phyloP scores from a whole-genome alignment of 1,140 invertebrate genomes.

The Ladona fulva region DNA sequence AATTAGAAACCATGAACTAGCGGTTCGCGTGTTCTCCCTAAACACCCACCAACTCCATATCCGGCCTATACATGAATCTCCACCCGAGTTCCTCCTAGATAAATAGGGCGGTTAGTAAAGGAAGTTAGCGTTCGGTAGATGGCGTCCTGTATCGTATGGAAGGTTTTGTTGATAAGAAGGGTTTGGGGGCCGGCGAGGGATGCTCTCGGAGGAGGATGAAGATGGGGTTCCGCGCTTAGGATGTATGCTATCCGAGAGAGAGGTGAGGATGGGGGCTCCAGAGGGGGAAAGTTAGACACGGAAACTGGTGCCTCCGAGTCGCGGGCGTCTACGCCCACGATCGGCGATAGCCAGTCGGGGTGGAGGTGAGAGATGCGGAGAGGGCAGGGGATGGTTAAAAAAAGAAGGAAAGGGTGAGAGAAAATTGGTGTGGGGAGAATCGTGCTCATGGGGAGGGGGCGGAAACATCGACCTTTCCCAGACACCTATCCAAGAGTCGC shows the following conservation, averaged over 20 bases:
- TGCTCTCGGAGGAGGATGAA: neutral
- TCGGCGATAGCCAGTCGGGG: neutral
- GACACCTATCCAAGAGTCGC: neutral
- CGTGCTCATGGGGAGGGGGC: neutral
- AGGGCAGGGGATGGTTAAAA: neutral
- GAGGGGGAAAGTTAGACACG: neutral
- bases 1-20: neutral
- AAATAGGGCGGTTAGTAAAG: neutral
- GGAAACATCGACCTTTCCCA: neutral
- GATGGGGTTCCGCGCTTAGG: neutral
- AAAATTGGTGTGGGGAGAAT: neutral
- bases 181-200: neutral
- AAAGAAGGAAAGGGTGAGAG: neutral
- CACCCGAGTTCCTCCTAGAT: neutral
- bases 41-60: neutral
- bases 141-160: neutral
- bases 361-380: neutral
- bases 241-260: neutral
- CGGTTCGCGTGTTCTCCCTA: neutral
- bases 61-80: neutral
- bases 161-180: neutral
- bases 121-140: neutral
- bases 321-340: neutral
- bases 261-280: neutral
- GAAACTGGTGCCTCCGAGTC: neutral